A percentile compares a stretch with the other conserved stretches of the same genome.
phyloP scores from a whole-genome alignment of 2,888 invertebrate species.

The Cyaniris semiargus region DNA sequence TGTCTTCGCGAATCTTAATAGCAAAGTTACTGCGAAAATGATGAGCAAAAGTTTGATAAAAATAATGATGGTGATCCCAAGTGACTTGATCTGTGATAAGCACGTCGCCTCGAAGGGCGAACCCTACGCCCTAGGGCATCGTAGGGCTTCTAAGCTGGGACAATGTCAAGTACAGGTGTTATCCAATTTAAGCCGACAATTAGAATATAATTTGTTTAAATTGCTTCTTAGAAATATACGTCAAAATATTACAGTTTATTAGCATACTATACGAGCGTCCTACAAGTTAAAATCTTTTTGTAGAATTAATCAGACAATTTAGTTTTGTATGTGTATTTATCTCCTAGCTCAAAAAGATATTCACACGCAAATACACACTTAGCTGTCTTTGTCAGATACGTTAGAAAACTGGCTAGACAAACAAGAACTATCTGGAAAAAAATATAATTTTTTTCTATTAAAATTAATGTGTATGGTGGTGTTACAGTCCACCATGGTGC shows the following conservation, averaged over 20 bases:
- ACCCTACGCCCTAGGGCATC: constrained; percentile 3
- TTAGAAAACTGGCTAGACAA: no score
- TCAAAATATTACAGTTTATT: neutral
- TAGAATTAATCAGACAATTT: no score
- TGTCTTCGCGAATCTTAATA: neutral
- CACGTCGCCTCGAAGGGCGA: constrained; percentile 3
- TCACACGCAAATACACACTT: no score
- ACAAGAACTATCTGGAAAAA: no score
- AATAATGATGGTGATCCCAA: neutral
- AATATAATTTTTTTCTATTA: no score
- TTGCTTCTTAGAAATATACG: neutral
- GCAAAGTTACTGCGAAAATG: neutral
- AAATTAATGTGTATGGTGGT: no score
- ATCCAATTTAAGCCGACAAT: neutral
- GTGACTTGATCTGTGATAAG: constrained; percentile 19
- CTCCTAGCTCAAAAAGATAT: no score
- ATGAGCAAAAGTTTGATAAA: neutral
- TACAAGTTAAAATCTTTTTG: no score
- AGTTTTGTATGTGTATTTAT: no score
- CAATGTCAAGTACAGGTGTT: constrained; percentile 1
- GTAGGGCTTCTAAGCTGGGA: constrained; percentile 10
- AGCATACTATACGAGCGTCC: no score
- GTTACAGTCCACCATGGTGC: constrained; percentile 66
- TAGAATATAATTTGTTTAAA: neutral
- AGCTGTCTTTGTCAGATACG: no score